phyloP scores from a whole-genome alignment of 2,888 invertebrate species.

The Argynnis bischoffii region DNA sequence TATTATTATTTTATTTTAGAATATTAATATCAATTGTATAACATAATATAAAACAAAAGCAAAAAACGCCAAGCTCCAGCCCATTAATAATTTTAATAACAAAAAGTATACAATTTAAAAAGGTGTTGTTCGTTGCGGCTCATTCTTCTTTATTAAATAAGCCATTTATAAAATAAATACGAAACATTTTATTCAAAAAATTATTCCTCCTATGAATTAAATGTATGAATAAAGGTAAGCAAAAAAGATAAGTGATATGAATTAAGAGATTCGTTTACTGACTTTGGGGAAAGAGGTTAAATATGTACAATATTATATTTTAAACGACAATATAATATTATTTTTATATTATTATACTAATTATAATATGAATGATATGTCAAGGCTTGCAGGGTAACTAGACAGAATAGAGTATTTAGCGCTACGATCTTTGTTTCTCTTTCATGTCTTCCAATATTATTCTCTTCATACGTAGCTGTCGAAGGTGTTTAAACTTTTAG shows the following conservation, averaged over 20 bases:
- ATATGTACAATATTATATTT: no score
- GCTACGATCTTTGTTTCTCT: no score
- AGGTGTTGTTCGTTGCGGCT: slow-evolving; percentile 17
- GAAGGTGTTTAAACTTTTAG: no score
- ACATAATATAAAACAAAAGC: slow-evolving; percentile 2
- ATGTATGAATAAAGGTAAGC: background rate
- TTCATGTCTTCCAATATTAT: no score
- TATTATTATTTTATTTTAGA: no score
- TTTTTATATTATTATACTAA: no score
- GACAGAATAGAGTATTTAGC: no score
- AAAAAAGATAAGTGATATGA: background rate
- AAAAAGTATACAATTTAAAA: slow-evolving; percentile 19
- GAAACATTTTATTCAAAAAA: slow-evolving; percentile 7
- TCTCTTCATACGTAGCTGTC: no score
- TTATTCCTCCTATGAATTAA: slow-evolving; percentile 1
- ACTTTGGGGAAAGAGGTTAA: no score
- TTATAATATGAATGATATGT: no score
- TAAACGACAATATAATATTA: no score
- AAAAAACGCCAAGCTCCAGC: background rate
- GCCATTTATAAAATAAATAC: slow-evolving; percentile 25
- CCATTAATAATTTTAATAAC: slow-evolving; percentile 18
- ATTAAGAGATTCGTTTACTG: background rate
- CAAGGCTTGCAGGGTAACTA: no score
- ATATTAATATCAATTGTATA: slow-evolving; percentile 15
- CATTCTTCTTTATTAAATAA: slow-evolving; percentile 23